Evolutionary conservation across 2,888 invertebrate species (phyloP).

Genomic region (Machimus rusticus): DNA sequence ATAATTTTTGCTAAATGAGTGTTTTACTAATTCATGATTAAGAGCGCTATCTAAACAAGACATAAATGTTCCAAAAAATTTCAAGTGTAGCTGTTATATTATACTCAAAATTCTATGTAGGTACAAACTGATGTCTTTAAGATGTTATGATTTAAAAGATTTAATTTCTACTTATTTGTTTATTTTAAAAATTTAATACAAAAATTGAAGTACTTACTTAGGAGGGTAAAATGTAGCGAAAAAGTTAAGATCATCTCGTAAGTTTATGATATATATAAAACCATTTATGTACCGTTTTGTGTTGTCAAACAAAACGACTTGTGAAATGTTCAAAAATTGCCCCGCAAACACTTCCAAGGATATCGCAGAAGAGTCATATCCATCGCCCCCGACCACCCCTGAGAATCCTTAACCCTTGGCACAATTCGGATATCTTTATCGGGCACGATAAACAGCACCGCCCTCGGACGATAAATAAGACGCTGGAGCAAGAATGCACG

Average conservation of each 20-base stretch:
- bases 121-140: no score
- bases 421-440: background rate
- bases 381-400: background rate
- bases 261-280: background rate
- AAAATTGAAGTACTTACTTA: background rate
- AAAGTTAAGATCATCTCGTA: background rate
- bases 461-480: constrained; percentile 40
- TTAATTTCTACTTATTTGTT: no score
- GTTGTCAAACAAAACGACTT: background rate
- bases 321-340: background rate
- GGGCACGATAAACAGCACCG: constrained; percentile 2
- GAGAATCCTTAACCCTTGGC: background rate
- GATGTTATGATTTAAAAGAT: no score
- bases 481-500: constrained; percentile 15
- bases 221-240: background rate
- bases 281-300: background rate
- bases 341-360: background rate
- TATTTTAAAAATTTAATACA: background rate
- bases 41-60: no score
- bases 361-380: background rate
- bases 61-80: no score
- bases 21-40: no score
- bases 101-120: no score
- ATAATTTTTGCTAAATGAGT: no score
- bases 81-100: no score